phyloP scores from a whole-genome alignment of 2,113 vertebrate genomes.

The Podarcis raffonei region DNA sequence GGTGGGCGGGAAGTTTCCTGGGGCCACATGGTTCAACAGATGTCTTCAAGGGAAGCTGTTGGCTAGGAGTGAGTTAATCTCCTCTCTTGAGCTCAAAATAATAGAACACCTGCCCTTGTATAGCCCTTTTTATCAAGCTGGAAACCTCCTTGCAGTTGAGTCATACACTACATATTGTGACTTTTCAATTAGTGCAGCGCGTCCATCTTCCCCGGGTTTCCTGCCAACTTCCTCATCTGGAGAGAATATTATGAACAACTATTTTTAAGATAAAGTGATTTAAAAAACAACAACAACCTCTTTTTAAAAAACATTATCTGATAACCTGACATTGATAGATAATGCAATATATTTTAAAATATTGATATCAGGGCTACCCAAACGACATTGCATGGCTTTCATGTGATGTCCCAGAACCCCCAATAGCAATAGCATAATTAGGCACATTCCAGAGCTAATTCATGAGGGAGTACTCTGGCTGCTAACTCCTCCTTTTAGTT shows the following conservation, averaged over 20 bases:
- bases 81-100: conserved; percentile 17
- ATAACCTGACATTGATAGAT: not conserved
- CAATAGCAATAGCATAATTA: not conserved
- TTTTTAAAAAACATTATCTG: not conserved
- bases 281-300: not conserved
- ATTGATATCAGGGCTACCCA: not conserved
- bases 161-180: not conserved
- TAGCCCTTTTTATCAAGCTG: not conserved
- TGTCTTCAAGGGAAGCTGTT: conserved; percentile 7
- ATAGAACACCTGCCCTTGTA: conserved; percentile 19
- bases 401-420: not conserved
- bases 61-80: not conserved
- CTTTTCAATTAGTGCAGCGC: not conserved
- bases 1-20: not conserved
- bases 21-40: not conserved
- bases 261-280: not conserved
- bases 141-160: not conserved
- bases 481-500: not conserved
- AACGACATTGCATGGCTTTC: not conserved
- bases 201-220: not conserved
- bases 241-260: not conserved
- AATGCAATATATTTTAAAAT: not conserved
- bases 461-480: not conserved
- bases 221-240: conserved; percentile 15
- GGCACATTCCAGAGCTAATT: not conserved